Base-by-base conservation (phyloP, 1,140 invertebrate species). In the Tetragonula clypearis region DNA sequence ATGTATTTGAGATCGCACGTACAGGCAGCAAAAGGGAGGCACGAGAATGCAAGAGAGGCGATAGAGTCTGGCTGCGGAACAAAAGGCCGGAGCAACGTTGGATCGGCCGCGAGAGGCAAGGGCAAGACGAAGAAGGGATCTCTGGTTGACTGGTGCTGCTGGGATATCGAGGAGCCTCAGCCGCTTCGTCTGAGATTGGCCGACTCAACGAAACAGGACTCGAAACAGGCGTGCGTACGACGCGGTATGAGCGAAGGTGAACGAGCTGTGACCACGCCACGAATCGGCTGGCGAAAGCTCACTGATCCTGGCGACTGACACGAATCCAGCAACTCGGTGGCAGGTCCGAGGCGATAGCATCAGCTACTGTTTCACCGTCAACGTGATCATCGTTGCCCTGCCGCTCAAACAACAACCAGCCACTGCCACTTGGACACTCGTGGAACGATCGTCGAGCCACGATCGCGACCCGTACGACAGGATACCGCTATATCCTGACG, bases 301-400 rank as follows among this genome's bases (percentile, higher is more conserved):
- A 92, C 94, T 72, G 94, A 95, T 86, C 94, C 94, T 87, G 94
- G 94, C 90, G 94, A 95, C 94, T 95, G 94, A 95, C 94, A 95
- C 92, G 92, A 92, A 90, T 92, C 82, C 81, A 86, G 79, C 79
- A 87, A 91, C 80, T 71, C 80, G 78, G 90, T 83, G 88, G 80
- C 88, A 85, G 91, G 88, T 90, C 90, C 90, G 87, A 92, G 88
- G 81, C 94, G 94, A 95, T 95, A 95, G 94, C 94, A 95, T 83
- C 92, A 82, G 90, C 92, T 90, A 74, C 76, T 80, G 68, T 30
- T 72, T 76, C 79, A 60, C 73, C 79, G 41, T 87, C 77, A 79
- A 73, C 86, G 73, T 82, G 56, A 83, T 80, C 74, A 83, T 80
- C 74, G 74, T 82, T 79, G 56, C 65, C 82, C 89, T 79, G 84